Base-by-base conservation (phyloP, 2,888 invertebrate species). In the Hydrotaea diabolus region DNA sequence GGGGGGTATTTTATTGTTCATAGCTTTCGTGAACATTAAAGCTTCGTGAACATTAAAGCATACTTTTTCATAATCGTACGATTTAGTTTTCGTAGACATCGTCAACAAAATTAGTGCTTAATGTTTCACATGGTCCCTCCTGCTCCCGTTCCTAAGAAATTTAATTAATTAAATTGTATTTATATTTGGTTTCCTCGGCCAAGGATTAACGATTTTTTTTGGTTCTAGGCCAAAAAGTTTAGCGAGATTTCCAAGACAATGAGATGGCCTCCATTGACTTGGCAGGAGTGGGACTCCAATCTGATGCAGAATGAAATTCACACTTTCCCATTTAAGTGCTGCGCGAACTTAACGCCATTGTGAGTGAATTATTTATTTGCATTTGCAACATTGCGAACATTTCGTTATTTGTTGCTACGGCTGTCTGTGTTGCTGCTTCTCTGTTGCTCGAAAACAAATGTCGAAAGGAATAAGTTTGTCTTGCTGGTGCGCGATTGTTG, bases 341-440 rank as follows among this genome's bases (percentile, higher is more conserved):
- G n/a, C 46, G 80, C 66, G 26, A 77, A 77, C 73, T 73, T 77
- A 77, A 69, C 39, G 77, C 74, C 77, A 69, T 62, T 77, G 59
- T 71, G 39, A 82, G 69, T 71, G 39, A 82, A 77, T 77, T 77
- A 82, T 76, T 71, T 78, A 73, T 80, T 66, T 73, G 74, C 62
- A 26, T 78, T 75, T 62, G 75, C 53, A 71, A 57, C 36, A 62
- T 53, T 71, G 74, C 49, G 59, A 71, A 62, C 57, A 74, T 80
- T 59, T 66, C 53, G 59, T 76, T 80, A 55, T 36, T 80, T 31
- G 66, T 66, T 59, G 73, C 43, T 75, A 53, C 55, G 74, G 26
- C 64, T 80, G 17, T n/a, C 43, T 72, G 36, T 76, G 66, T 11
- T 36, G 71, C 59, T 72, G 77, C 31, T 57, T 72, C 73, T 9